phyloP scores from a whole-genome alignment of 2,797 vertebrate species.

The Tokudaia muenninki region DNA sequence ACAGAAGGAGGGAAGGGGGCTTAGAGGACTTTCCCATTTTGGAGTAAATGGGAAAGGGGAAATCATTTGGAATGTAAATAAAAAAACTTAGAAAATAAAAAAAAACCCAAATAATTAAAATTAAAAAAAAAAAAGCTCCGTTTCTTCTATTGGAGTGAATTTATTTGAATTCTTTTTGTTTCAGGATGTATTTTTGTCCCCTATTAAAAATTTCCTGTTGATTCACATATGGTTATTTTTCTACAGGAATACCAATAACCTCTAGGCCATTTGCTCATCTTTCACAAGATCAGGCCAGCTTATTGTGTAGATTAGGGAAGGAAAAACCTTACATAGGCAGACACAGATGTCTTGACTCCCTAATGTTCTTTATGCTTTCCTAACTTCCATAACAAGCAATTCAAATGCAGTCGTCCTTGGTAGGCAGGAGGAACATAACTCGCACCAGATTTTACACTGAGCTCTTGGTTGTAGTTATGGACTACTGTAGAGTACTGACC shows the following conservation, averaged over 20 bases:
- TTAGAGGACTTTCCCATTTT: no score
- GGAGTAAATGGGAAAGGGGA: no score
- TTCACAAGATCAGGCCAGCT: background rate
- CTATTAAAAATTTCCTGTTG: background rate
- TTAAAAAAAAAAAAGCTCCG: background rate
- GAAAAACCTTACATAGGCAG: slow-evolving; percentile 1
- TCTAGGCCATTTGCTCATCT: background rate
- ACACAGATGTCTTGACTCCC: background rate
- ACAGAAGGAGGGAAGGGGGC: no score
- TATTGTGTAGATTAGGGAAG: background rate
- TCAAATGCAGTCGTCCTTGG: background rate
- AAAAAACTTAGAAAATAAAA: no score
- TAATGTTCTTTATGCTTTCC: background rate
- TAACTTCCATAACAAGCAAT: background rate
- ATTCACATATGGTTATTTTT: slow-evolving; percentile 31
- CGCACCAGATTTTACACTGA: background rate
- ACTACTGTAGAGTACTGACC: background rate
- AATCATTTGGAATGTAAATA: no score
- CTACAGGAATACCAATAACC: slow-evolving; percentile 1
- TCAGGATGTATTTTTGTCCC: slow-evolving; percentile 12
- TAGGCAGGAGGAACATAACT: background rate
- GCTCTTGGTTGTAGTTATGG: background rate
- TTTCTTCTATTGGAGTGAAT: background rate
- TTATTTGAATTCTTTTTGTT: slow-evolving; percentile 30
- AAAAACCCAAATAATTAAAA: no score